A percentile compares a stretch with the other conserved stretches of the same genome.
phyloP scores from a whole-genome alignment of 1,140 invertebrate species.

The Nephila pilipes region DNA sequence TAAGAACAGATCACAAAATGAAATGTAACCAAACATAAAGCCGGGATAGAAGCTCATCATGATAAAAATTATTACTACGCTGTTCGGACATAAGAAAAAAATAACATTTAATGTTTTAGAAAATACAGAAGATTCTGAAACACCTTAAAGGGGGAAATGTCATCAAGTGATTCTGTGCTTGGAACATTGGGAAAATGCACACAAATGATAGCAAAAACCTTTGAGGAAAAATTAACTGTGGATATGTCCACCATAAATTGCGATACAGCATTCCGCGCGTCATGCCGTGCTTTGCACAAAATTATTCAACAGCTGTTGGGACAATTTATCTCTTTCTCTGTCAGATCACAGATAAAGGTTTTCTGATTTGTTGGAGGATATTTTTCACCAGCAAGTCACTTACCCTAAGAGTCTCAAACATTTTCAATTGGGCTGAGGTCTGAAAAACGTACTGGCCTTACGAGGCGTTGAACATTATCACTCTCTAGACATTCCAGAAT shows the following conservation, averaged over 20 bases:
- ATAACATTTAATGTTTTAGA: conserved; percentile 66
- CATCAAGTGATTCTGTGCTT: too few relatives aligned
- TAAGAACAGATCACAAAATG: too few relatives aligned
- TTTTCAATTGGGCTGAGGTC: neutral
- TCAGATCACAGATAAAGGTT: neutral
- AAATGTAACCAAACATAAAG: too few relatives aligned
- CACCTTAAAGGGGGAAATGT: too few relatives aligned
- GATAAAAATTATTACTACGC: too few relatives aligned
- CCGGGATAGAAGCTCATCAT: too few relatives aligned
- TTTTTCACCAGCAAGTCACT: neutral
- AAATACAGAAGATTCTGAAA: too few relatives aligned
- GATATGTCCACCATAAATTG: neutral
- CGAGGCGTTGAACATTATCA: neutral
- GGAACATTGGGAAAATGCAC: neutral
- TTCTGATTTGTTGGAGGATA: neutral
- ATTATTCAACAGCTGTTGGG: neutral
- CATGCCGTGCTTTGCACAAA: neutral
- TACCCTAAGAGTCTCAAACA: neutral
- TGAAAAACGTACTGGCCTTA: neutral
- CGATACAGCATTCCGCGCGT: neutral
- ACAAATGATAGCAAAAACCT: neutral
- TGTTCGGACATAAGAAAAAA: too few relatives aligned
- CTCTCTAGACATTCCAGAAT: neutral
- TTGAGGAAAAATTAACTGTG: neutral
- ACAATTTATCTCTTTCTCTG: neutral